phyloP scores from a whole-genome alignment of 2,113 vertebrate species.

The Pristiophorus japonicus region DNA sequence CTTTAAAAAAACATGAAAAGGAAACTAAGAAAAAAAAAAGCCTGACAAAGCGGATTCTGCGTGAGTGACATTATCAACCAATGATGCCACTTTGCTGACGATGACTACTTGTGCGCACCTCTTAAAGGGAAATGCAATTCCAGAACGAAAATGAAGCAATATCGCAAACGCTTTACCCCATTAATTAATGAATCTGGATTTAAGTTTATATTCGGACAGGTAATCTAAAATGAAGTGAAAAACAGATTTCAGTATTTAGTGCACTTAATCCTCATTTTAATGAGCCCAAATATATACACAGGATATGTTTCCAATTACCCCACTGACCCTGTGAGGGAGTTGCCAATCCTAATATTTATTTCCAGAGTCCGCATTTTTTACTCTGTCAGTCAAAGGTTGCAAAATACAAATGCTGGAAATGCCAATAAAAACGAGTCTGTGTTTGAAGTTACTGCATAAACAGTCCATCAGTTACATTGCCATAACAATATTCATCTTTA shows the following conservation, averaged over 20 bases:
- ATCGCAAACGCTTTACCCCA: not conserved
- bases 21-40: not conserved
- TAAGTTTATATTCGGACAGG: not conserved
- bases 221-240: slow-evolving; percentile 21
- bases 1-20: not conserved
- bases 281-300: slow-evolving; percentile 10
- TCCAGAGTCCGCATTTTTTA: slow-evolving; percentile 9
- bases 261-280: slow-evolving; percentile 30
- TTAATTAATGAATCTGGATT: not conserved
- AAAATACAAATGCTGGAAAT: slow-evolving; percentile 27
- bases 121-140: not conserved
- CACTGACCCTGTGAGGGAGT: slow-evolving; percentile 30
- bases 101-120: not conserved
- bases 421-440: slow-evolving; percentile 14
- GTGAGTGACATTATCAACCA: not conserved
- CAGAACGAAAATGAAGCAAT: not conserved
- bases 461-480: not conserved
- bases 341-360: slow-evolving; percentile 37
- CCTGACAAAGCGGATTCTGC: not conserved
- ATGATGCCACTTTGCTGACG: not conserved
- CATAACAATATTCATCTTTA: not conserved
- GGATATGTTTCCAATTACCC: slow-evolving; percentile 30
- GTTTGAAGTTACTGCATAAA: slow-evolving; percentile 29
- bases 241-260: slow-evolving; percentile 25
- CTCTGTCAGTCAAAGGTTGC: slow-evolving; percentile 35